A percentile compares a stretch with the other conserved stretches of the same genome.
Conservation (phyloP, 2,113 vertebrate genomes). For the Nothobranchius kuhntae region DNA sequence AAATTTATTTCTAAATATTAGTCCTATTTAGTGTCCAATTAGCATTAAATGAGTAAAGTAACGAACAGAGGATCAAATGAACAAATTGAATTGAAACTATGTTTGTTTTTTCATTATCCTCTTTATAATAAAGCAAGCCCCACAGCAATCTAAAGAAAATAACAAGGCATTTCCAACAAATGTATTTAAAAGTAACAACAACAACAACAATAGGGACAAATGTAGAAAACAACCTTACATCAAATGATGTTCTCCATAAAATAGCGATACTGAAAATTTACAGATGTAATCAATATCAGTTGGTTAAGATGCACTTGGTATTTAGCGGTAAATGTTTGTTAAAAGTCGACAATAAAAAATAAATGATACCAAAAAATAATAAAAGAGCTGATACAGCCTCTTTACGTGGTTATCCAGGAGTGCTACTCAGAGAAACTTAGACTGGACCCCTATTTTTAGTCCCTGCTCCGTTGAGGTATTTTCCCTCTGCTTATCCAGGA, state of each 20-base stretch:
- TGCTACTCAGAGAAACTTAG: too few species aligned
- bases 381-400: conserved; percentile 20
- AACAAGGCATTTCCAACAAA: conserved; percentile 28
- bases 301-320: conserved; percentile 38
- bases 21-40: background rate
- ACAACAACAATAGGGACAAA: conserved; percentile 50
- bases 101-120: too few species aligned
- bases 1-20: too few species aligned
- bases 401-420: background rate
- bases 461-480: too few species aligned
- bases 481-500: too few species aligned
- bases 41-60: background rate
- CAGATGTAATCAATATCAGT: conserved; percentile 18
- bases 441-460: too few species aligned
- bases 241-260: background rate
- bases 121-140: background rate
- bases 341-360: conserved; percentile 33
- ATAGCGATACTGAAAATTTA: conserved; percentile 10
- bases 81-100: background rate
- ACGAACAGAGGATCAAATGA: background rate
- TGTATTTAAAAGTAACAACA: conserved; percentile 57
- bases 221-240: conserved; percentile 19
- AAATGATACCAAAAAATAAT: conserved; percentile 16
- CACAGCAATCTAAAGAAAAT: background rate
- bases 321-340: conserved; percentile 2